These are phyloP conservation scores for Oostethus manadensis DNA, from an alignment of 2,113 vertebrate genomes.

Conservation along the genomic window DNA sequence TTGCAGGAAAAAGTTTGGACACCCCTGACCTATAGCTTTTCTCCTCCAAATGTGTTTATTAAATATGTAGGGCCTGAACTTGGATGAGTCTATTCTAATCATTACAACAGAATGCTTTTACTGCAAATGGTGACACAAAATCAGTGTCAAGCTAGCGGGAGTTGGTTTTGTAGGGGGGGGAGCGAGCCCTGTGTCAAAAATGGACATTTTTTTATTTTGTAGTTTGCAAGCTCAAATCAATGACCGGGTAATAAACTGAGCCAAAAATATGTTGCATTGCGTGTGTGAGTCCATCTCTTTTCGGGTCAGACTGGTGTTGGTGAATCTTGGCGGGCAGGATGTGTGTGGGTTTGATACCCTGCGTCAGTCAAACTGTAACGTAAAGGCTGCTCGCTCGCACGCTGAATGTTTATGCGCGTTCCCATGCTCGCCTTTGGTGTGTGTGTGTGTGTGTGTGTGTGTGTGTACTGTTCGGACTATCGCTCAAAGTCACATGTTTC, in stretches of 20 bases:
- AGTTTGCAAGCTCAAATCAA: constrained; percentile 39
- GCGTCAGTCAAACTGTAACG: constrained; percentile 12
- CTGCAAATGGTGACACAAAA: too few relatives aligned
- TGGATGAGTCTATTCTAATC: too few relatives aligned
- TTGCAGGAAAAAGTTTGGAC: too few relatives aligned
- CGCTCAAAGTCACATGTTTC: constrained; percentile 52
- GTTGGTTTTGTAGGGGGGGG: too few relatives aligned
- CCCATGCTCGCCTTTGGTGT: background rate
- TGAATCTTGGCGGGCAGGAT: constrained; percentile 31
- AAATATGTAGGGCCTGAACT: too few relatives aligned
- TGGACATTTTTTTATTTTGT: too few relatives aligned
- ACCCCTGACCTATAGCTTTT: too few relatives aligned
- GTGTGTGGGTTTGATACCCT: constrained; percentile 12
- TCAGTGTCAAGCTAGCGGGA: too few relatives aligned
- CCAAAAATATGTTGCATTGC: constrained; percentile 28
- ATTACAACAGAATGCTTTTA: too few relatives aligned
- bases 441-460: constrained; percentile 1
- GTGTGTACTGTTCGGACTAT: constrained; percentile 28
- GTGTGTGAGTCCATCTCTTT: constrained; percentile 19
- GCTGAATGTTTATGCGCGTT: constrained; percentile 42
- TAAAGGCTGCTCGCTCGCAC: constrained; percentile 32
- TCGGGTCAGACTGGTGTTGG: constrained; percentile 28
- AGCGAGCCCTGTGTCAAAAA: too few relatives aligned
- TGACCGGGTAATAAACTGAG: constrained; percentile 31
- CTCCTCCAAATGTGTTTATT: too few relatives aligned